A percentile compares a stretch with the other conserved stretches of the same genome.
These are phyloP conservation scores for Dicerorhinus sumatrensis DNA, from an alignment of 2,113 vertebrate genomes.

Conservation along the genomic window DNA sequence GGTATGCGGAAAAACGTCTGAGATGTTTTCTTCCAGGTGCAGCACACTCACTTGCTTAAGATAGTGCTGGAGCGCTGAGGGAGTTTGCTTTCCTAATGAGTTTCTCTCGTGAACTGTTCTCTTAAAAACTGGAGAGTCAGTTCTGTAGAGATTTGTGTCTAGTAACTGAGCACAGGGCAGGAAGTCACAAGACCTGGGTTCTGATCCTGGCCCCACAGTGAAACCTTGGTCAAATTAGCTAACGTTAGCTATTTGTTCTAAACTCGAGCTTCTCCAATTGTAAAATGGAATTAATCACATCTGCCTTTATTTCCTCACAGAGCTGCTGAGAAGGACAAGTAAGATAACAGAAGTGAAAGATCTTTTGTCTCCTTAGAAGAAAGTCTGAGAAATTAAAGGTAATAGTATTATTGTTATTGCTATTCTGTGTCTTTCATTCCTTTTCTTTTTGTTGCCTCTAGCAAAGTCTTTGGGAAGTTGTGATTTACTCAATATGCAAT, in stretches of 20 bases:
- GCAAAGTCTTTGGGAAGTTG: conserved; percentile 24
- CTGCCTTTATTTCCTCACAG: conserved; percentile 66
- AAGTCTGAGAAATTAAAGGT: conserved; percentile 71
- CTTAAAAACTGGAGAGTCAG: neutral
- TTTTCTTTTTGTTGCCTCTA: conserved; percentile 44
- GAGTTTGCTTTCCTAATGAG: conserved; percentile 27
- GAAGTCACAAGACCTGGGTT: conserved; percentile 39
- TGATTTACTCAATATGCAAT: neutral
- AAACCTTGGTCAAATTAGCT: conserved; percentile 57
- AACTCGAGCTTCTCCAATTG: conserved; percentile 32
- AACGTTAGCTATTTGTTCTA: conserved; percentile 26
- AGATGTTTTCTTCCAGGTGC: conserved; percentile 4
- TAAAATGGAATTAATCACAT: conserved; percentile 68
- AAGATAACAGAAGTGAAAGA: conserved; percentile 65
- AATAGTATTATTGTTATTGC: conserved; percentile 57
- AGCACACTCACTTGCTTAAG: neutral
- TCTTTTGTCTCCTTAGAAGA: conserved; percentile 56
- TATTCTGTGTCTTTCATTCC: neutral
- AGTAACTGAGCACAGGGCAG: neutral
- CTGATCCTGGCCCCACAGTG: neutral
- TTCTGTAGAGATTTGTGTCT: conserved; percentile 8
- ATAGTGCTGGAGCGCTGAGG: neutral
- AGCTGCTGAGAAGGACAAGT: conserved; percentile 34
- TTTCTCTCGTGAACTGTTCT: conserved; percentile 34
- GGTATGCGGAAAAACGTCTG: neutral